These are phyloP conservation scores for Clarias platycephalus DNA, from an alignment of 2,797 vertebrate genomes.

Conservation along the genomic window DNA sequence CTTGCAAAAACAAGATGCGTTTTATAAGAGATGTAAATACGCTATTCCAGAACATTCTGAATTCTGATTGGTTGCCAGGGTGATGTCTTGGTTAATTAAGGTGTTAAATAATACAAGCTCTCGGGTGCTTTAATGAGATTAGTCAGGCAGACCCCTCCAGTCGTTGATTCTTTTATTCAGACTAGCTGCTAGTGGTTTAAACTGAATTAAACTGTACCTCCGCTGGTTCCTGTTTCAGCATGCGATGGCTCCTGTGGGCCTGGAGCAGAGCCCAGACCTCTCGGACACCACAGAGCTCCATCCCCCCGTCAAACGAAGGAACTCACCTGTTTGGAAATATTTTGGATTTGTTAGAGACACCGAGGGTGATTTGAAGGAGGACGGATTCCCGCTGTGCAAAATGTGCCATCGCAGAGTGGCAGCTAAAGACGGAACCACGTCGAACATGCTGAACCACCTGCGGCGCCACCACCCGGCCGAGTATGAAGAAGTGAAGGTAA, in stretches of 20 bases:
- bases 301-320: conserved; percentile 15
- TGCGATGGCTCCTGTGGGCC: not conserved
- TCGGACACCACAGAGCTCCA: conserved; percentile 9
- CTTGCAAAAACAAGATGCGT: too few relatives aligned
- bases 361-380: conserved; percentile 27
- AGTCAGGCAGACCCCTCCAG: too few relatives aligned
- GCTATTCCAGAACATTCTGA: not conserved
- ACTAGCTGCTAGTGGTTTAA: not conserved
- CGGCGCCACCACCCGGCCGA: conserved; percentile 41
- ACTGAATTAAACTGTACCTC: too few relatives aligned
- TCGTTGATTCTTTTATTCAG: not conserved
- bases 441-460: conserved; percentile 46
- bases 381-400: conserved; percentile 30
- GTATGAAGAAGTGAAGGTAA: conserved; percentile 39
- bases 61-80: not conserved
- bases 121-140: too few relatives aligned
- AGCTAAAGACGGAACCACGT: conserved; percentile 29
- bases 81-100: too few relatives aligned
- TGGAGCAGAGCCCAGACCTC: not conserved
- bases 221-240: conserved; percentile 11
- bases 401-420: conserved; percentile 32
- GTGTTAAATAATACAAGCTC: not conserved
- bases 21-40: too few relatives aligned
- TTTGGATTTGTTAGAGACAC: conserved; percentile 18
- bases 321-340: conserved; percentile 36